Evolutionary conservation across 2,888 invertebrate species (phyloP).

Genomic region (Laspeyria flexula): DNA sequence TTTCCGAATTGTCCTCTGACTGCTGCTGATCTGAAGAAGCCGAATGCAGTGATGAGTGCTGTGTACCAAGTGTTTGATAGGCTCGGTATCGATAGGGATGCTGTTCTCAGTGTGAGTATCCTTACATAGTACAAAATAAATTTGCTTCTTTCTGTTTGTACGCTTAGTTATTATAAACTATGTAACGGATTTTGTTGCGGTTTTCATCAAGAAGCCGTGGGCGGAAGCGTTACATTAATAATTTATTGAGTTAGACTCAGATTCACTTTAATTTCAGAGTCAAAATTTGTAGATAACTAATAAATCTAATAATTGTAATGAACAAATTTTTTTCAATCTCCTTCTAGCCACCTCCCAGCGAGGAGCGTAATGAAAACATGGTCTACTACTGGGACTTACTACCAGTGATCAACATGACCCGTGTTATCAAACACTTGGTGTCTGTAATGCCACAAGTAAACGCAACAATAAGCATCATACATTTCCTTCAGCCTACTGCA

Average conservation of each 20-base stretch:
- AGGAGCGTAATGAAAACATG: conserved; percentile 62
- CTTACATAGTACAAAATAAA: neutral
- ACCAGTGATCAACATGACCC: conserved; percentile 71
- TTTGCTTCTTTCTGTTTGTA: neutral
- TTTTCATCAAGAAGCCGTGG: too few relatives aligned
- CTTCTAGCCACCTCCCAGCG: conserved; percentile 54
- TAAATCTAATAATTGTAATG: too few relatives aligned
- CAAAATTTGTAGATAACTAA: too few relatives aligned
- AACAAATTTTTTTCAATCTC: too few relatives aligned
- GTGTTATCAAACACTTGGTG: conserved; percentile 66
- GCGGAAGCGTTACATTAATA: too few relatives aligned
- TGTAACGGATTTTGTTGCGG: too few relatives aligned
- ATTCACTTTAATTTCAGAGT: too few relatives aligned
- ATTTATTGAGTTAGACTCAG: too few relatives aligned
- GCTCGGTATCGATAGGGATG: conserved; percentile 70
- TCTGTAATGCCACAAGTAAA: conserved; percentile 55
- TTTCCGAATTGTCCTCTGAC: conserved; percentile 64
- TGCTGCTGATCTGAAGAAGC: conserved; percentile 63
- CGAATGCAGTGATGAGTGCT: conserved; percentile 68
- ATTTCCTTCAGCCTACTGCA: conserved; percentile 67
- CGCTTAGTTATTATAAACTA: too few relatives aligned
- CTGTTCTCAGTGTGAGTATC: conserved; percentile 62
- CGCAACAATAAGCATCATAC: conserved; percentile 51
- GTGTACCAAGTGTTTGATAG: conserved; percentile 65
- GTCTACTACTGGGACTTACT: conserved; percentile 73